Conservation (phyloP, 2,888 invertebrate species). For the Elegia similella region DNA sequence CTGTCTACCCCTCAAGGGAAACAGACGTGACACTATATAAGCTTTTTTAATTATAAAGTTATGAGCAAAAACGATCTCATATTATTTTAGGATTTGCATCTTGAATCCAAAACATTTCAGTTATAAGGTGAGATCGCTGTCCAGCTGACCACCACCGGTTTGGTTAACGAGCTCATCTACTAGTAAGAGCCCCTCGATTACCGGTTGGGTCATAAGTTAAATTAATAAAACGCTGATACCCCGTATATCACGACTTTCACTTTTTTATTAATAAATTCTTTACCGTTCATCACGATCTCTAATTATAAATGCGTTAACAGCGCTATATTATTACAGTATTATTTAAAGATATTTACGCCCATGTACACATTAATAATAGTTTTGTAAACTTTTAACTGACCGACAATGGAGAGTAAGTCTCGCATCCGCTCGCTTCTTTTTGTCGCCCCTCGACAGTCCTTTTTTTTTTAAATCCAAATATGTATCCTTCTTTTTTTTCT, state of each 20-base stretch:
- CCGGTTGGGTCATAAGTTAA: conserved; percentile 18
- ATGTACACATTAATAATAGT: conserved; percentile 25
- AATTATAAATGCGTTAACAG: conserved; percentile 27
- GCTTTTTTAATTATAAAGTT: no score
- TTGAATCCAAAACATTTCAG: no score
- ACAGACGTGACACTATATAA: no score
- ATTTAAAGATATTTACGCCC: conserved; percentile 31
- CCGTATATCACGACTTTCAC: conserved; percentile 32
- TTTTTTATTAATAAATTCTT: conserved; percentile 27
- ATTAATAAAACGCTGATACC: conserved; percentile 18
- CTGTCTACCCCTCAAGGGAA: no score
- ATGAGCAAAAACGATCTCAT: no score
- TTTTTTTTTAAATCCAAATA: no score
- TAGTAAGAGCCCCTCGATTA: not conserved
- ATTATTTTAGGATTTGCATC: no score
- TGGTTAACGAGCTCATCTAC: not conserved
- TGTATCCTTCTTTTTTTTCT: no score
- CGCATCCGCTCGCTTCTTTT: not conserved
- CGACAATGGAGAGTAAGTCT: not conserved
- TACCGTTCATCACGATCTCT: conserved; percentile 27
- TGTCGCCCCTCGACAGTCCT: not conserved
- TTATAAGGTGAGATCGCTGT: no score
- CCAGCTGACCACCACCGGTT: no score
- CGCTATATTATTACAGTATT: conserved; percentile 24
- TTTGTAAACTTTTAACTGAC: conserved; percentile 19